Percentiles rank a stretch among this genome's conserved stretches.
phyloP scores from a whole-genome alignment of 2,888 invertebrate species.

The Doris montereyensis region DNA sequence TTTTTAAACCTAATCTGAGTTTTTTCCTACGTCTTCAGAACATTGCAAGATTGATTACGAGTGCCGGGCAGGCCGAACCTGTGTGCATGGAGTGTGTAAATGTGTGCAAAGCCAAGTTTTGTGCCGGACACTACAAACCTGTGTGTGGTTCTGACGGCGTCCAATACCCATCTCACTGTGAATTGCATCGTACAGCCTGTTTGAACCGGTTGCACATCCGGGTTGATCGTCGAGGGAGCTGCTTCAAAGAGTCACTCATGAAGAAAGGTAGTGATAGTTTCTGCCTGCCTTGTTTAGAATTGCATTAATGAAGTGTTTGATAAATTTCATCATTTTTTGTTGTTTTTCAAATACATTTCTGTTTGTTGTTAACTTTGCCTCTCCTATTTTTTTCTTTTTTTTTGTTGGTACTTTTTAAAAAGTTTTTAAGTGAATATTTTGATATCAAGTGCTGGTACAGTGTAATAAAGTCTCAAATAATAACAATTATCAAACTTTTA shows the following conservation, averaged over 20 bases:
- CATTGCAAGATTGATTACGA: slow-evolving; percentile 78
- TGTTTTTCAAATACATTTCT: no score
- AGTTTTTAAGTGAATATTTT: no score
- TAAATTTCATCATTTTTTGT: no score
- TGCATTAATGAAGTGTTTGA: no score
- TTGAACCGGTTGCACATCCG: slow-evolving; percentile 62
- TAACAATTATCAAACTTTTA: no score
- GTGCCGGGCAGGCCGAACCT: slow-evolving; percentile 79
- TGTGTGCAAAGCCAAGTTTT: slow-evolving; percentile 72
- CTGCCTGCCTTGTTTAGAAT: no score
- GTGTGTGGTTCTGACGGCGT: slow-evolving; percentile 71
- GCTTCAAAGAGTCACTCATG: slow-evolving; percentile 21
- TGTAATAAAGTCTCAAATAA: no score
- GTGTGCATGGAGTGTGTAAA: slow-evolving; percentile 77
- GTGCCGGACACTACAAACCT: slow-evolving; percentile 49
- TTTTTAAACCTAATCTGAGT: not conserved
- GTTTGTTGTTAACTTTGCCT: no score
- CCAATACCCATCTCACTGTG: slow-evolving; percentile 71
- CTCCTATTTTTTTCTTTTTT: no score
- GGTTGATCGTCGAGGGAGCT: slow-evolving; percentile 57
- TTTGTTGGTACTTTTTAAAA: no score
- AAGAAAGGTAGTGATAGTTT: not conserved
- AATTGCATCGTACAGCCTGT: slow-evolving; percentile 71
- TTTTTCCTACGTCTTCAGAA: slow-evolving; percentile 74
- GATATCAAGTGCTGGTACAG: no score